phyloP scores from a whole-genome alignment of 2,888 invertebrate species.

The Rhorus exstirpatorius region DNA sequence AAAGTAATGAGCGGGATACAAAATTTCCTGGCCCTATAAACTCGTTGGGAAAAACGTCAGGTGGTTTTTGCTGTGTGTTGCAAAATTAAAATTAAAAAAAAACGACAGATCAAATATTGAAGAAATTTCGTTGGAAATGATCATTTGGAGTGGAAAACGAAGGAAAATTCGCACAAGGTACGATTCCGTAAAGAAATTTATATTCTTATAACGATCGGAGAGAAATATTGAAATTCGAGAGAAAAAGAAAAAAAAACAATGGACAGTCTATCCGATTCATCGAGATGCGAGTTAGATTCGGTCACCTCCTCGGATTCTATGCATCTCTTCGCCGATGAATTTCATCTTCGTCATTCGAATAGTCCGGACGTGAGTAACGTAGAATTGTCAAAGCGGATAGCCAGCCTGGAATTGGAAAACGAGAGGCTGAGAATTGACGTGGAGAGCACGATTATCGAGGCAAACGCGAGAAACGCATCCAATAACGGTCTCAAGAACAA shows the following conservation, averaged over 20 bases:
- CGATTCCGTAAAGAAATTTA: background rate
- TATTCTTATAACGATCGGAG: background rate
- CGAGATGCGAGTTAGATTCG: conserved; percentile 77
- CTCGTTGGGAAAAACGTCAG: background rate
- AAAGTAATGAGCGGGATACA: background rate
- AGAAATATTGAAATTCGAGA: background rate
- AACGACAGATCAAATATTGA: background rate
- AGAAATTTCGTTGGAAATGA: conserved; percentile 1
- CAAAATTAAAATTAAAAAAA: conserved; percentile 2
- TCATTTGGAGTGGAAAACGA: background rate
- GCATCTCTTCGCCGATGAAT: conserved; percentile 77
- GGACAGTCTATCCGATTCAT: conserved; percentile 79
- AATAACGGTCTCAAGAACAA: conserved; percentile 80
- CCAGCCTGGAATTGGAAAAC: conserved; percentile 78
- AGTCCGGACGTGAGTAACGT: conserved; percentile 78
- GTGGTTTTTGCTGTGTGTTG: background rate
- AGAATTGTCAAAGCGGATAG: conserved; percentile 76
- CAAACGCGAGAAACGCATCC: conserved; percentile 79
- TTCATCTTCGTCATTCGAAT: conserved; percentile 74
- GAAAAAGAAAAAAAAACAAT: conserved; percentile 66
- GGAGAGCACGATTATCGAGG: conserved; percentile 77
- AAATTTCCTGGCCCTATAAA: background rate
- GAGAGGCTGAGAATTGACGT: conserved; percentile 78
- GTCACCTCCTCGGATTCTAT: conserved; percentile 78
- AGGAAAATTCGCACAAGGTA: background rate